These are phyloP conservation scores for Cydia amplana DNA, from an alignment of 1,140 invertebrate genomes.

Conservation along the genomic window DNA sequence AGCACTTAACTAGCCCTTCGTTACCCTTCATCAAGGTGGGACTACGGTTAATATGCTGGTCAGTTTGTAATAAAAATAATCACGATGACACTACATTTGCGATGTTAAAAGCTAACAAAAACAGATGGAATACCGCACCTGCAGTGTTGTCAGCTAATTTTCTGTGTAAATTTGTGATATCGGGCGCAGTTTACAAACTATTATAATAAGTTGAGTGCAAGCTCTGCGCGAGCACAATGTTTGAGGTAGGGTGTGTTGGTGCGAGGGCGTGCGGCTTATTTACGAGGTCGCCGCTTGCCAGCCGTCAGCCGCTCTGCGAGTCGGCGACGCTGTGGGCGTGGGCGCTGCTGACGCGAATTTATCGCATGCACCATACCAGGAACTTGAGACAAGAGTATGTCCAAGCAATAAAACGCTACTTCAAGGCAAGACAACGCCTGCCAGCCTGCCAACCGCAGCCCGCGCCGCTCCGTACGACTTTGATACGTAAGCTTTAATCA, in stretches of 20 bases:
- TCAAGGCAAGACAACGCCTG: slow-evolving; percentile 47
- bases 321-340: slow-evolving; percentile 57
- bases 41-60: no score
- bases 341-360: slow-evolving; percentile 53
- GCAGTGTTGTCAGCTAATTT: neutral
- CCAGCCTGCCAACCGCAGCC: slow-evolving; percentile 37
- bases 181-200: neutral
- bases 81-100: neutral
- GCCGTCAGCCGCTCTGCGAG: slow-evolving; percentile 61
- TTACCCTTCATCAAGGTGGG: no score
- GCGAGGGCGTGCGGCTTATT: slow-evolving; percentile 48
- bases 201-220: slow-evolving; percentile 24
- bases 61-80: no score
- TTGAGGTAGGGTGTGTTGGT: slow-evolving; percentile 22
- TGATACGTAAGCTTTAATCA: slow-evolving; percentile 45
- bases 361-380: slow-evolving; percentile 49
- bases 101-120: neutral
- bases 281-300: slow-evolving; percentile 54
- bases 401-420: slow-evolving; percentile 57
- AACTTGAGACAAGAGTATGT: slow-evolving; percentile 43
- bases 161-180: neutral
- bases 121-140: neutral
- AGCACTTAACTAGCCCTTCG: no score
- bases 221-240: slow-evolving; percentile 15
- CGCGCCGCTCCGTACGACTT: slow-evolving; percentile 35